Conservation (phyloP, 2,113 vertebrate genomes). For the Lampris megalopsis region DNA sequence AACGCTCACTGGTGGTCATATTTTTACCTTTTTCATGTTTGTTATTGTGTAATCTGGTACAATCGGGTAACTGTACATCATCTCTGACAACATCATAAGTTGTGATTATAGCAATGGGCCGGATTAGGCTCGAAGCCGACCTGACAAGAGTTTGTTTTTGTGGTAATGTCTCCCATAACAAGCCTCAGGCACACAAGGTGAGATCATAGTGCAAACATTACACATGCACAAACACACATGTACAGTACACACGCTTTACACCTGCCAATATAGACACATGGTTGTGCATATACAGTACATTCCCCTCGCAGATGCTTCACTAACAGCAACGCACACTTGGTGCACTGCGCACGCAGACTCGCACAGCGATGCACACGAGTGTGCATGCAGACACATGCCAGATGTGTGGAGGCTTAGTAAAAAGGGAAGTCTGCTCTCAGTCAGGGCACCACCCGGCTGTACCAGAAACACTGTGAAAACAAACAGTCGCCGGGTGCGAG, state of each 20-base stretch:
- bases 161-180: slow-evolving; percentile 77
- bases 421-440: slow-evolving; percentile 82
- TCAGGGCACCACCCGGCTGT: slow-evolving; percentile 61
- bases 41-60: slow-evolving; percentile 40
- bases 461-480: slow-evolving; percentile 72
- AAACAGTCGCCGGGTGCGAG: slow-evolving; percentile 73
- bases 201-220: slow-evolving; percentile 74
- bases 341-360: too few relatives aligned
- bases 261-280: too few relatives aligned
- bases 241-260: slow-evolving; percentile 20
- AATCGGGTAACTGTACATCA: slow-evolving; percentile 32
- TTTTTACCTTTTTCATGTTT: slow-evolving; percentile 24
- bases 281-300: too few relatives aligned
- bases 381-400: slow-evolving; percentile 19
- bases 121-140: slow-evolving; percentile 56
- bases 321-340: too few relatives aligned
- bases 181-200: slow-evolving; percentile 84
- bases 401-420: slow-evolving; percentile 72
- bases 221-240: slow-evolving; percentile 41
- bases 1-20: slow-evolving; percentile 9
- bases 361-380: too few relatives aligned
- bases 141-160: slow-evolving; percentile 77
- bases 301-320: too few relatives aligned
- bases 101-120: slow-evolving; percentile 55
- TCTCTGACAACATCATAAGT: slow-evolving; percentile 41